Percentiles rank a stretch among this genome's conserved stretches.
phyloP scores from a whole-genome alignment of 1,140 invertebrate genomes.

The Drosophila pandora region DNA sequence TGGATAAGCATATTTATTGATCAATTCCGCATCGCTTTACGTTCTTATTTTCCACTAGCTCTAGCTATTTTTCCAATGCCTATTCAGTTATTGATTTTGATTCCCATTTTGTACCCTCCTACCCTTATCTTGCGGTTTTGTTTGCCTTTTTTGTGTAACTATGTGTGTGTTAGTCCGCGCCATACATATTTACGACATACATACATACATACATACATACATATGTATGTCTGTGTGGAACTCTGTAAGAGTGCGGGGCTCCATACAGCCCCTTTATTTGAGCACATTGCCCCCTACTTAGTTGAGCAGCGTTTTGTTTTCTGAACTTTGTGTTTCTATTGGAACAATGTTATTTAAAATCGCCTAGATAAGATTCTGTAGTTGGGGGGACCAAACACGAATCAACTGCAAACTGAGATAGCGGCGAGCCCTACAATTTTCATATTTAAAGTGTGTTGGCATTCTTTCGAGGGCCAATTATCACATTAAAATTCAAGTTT shows the following conservation, averaged over 20 bases:
- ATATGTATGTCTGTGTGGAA: no score
- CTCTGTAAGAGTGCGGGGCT: no score
- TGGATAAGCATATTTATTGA: slow-evolving; percentile 30
- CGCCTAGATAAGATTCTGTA: no score
- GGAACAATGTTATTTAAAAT: no score
- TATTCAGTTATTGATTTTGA: slow-evolving; percentile 56
- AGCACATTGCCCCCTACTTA: slow-evolving; percentile 22
- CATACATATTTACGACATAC: slow-evolving; percentile 9
- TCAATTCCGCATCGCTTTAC: slow-evolving; percentile 14
- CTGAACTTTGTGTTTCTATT: no score
- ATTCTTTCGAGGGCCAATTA: slow-evolving; percentile 8
- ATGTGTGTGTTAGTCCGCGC: neutral
- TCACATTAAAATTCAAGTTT: neutral
- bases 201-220: neutral
- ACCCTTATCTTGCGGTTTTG: neutral
- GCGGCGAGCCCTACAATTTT: no score
- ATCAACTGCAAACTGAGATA: no score
- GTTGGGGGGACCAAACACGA: no score
- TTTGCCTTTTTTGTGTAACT: slow-evolving; percentile 12
- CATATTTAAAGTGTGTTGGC: slow-evolving; percentile 52
- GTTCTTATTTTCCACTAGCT: neutral
- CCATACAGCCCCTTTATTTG: neutral
- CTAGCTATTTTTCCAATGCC: slow-evolving; percentile 10
- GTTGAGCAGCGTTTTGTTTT: neutral
- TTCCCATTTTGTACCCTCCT: slow-evolving; percentile 21